A percentile compares a stretch with the other conserved stretches of the same genome.
phyloP scores from a whole-genome alignment of 2,797 vertebrate species.

The Miichthys miiuy region DNA sequence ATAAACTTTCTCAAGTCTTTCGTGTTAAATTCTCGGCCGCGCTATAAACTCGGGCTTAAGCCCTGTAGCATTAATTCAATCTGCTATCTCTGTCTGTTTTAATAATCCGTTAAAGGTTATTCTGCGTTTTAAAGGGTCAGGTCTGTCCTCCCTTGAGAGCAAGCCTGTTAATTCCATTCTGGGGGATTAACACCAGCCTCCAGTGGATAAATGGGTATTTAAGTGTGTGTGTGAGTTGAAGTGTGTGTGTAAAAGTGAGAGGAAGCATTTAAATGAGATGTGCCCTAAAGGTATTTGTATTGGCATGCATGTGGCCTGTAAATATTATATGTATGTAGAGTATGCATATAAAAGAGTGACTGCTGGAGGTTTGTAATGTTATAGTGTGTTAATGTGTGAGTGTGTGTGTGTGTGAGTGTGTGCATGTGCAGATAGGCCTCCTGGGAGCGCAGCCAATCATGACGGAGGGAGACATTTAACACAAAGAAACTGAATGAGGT shows the following conservation, averaged over 20 bases:
- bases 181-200: constrained; percentile 75
- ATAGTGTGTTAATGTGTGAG: background rate
- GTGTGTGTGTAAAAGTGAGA: constrained; percentile 23
- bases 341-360: background rate
- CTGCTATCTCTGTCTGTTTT: constrained; percentile 74
- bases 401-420: constrained; percentile 14
- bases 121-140: constrained; percentile 71
- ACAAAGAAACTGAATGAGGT: constrained; percentile 31
- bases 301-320: background rate
- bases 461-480: constrained; percentile 17
- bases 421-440: constrained; percentile 9
- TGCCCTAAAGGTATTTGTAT: constrained; percentile 17
- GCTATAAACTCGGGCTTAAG: constrained; percentile 56
- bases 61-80: constrained; percentile 71
- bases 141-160: constrained; percentile 65
- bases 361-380: background rate
- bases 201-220: constrained; percentile 62
- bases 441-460: constrained; percentile 58
- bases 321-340: background rate
- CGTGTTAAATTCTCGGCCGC: constrained; percentile 42
- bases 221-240: constrained; percentile 35
- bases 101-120: constrained; percentile 78
- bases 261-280: constrained; percentile 14
- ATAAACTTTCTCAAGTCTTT: constrained; percentile 57
- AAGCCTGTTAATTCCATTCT: constrained; percentile 75